phyloP scores from a whole-genome alignment of 2,797 vertebrate genomes.

The Onychomys torridus region DNA sequence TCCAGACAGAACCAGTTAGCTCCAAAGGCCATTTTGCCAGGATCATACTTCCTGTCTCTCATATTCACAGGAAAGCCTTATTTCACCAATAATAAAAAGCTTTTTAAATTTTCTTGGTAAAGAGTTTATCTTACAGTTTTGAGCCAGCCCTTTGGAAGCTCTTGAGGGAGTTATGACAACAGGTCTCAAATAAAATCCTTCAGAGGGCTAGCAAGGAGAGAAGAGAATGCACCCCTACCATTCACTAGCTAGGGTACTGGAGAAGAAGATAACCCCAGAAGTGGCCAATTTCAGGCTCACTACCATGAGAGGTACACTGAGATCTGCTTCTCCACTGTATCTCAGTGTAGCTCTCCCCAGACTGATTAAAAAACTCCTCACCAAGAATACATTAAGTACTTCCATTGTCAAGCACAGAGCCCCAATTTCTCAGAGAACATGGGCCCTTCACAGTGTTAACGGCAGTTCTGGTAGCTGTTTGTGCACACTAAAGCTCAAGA shows the following conservation, averaged over 20 bases:
- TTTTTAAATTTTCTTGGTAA: constrained; percentile 49
- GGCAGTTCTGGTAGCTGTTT: constrained; percentile 13
- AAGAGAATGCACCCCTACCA: not conserved
- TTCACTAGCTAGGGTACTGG: not conserved
- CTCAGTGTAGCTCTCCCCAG: not conserved
- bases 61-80: not conserved
- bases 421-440: constrained; percentile 28
- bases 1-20: constrained; percentile 53
- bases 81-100: constrained; percentile 63
- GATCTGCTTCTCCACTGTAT: constrained; percentile 6
- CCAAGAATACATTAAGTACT: not conserved
- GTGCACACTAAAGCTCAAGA: not conserved
- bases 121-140: constrained; percentile 14
- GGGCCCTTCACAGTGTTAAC: not conserved
- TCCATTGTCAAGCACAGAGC: not conserved
- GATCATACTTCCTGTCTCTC: not conserved
- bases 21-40: constrained; percentile 24
- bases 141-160: not conserved
- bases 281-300: not conserved
- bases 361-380: not conserved
- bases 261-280: not conserved
- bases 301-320: not conserved
- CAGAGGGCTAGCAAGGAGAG: not conserved
- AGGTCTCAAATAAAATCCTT: not conserved
- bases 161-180: not conserved